Conservation (phyloP, 2,113 vertebrate genomes). For the Phaethon lepturus region DNA sequence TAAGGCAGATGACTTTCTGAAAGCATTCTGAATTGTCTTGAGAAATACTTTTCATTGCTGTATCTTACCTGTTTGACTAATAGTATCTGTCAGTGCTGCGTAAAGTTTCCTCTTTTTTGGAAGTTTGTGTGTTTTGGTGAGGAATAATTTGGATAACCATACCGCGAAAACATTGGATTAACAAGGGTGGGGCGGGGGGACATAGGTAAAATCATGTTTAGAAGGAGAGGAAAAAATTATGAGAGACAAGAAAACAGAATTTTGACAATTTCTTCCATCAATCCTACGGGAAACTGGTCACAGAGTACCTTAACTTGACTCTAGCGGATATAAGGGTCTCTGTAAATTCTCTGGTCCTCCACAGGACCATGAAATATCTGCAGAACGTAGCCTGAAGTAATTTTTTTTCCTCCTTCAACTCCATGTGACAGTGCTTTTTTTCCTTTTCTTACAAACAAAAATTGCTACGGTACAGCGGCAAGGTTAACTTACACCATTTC, state of each 20-base stretch:
- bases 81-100: not conserved
- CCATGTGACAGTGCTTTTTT: not conserved
- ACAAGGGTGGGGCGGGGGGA: fast-evolving
- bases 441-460: not conserved
- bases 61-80: not conserved
- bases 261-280: not conserved
- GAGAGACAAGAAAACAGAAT: not conserved
- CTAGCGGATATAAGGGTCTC: not conserved
- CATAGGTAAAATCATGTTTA: not conserved
- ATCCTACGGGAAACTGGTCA: not conserved
- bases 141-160: not conserved
- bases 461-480: not conserved
- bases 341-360: not conserved
- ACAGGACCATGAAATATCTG: not conserved
- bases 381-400: not conserved
- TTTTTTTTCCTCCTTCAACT: not conserved
- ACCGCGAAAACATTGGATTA: not conserved
- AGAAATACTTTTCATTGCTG: not conserved
- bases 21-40: not conserved
- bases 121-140: not conserved
- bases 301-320: not conserved
- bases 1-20: not conserved
- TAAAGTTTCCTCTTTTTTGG: not conserved
- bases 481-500: not conserved
- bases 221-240: not conserved